Evolutionary conservation across 2,797 vertebrate species (phyloP).

Genomic region (Orientallactaga sibirica): DNA sequence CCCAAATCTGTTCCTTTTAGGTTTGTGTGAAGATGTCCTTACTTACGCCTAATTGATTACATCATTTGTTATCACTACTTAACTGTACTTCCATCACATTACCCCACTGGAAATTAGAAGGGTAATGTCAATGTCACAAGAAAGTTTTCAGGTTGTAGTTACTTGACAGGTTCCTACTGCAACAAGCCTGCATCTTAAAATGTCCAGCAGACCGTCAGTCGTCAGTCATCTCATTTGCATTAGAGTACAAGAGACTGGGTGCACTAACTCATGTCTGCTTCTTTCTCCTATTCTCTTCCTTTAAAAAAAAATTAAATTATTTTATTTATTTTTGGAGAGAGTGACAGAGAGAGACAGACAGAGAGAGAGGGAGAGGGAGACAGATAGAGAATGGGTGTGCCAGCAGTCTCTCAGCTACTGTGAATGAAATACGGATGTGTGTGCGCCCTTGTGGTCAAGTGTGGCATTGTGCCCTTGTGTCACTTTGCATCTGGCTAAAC

Average conservation of each 20-base stretch:
- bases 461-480: too few relatives aligned
- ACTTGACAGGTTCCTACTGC: background rate
- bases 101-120: background rate
- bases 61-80: background rate
- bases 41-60: background rate
- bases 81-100: background rate
- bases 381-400: too few relatives aligned
- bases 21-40: background rate
- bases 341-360: too few relatives aligned
- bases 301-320: background rate
- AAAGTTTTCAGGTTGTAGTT: background rate
- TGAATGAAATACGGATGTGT: too few relatives aligned
- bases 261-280: background rate
- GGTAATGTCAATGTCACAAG: background rate
- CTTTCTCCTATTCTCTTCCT: too few relatives aligned
- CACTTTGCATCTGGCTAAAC: too few relatives aligned
- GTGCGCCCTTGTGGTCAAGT: too few relatives aligned
- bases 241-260: background rate
- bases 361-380: too few relatives aligned
- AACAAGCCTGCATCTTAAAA: background rate
- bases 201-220: background rate
- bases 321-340: too few relatives aligned
- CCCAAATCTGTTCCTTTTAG: rapidly evolving
- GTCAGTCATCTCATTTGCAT: background rate
- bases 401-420: too few relatives aligned